These are phyloP conservation scores for Squalus acanthias DNA, from an alignment of 2,797 vertebrate species.

Conservation along the genomic window DNA sequence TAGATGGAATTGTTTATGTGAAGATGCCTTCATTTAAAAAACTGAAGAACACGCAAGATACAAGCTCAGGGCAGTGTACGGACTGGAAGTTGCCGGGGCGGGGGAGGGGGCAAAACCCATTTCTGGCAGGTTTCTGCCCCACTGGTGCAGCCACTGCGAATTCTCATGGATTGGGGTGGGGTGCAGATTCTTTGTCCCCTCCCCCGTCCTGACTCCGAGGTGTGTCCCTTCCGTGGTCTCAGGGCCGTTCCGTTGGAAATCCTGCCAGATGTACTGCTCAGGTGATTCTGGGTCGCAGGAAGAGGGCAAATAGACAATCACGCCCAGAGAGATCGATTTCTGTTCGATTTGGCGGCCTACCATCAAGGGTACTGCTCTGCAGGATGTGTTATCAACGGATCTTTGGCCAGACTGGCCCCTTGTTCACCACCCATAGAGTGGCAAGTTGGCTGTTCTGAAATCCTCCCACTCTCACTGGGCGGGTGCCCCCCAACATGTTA, in stretches of 20 bases:
- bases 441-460: background rate
- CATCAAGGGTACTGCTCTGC: background rate
- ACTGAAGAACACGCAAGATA: too few relatives aligned
- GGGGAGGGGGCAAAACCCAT: too few relatives aligned
- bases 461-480: background rate
- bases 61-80: background rate
- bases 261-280: background rate
- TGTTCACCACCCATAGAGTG: background rate
- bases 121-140: background rate
- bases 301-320: background rate
- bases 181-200: background rate
- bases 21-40: too few relatives aligned
- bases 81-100: background rate
- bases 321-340: background rate
- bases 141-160: background rate
- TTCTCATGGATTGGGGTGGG: background rate
- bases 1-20: background rate
- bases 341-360: background rate
- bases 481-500: background rate
- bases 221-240: too few relatives aligned
- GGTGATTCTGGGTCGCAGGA: background rate
- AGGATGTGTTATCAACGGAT: background rate
- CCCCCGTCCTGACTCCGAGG: background rate
- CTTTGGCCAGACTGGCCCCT: background rate
- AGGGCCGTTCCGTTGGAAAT: background rate